These are phyloP conservation scores for Ooceraea biroi DNA, from an alignment of 1,140 invertebrate genomes.

Conservation along the genomic window DNA sequence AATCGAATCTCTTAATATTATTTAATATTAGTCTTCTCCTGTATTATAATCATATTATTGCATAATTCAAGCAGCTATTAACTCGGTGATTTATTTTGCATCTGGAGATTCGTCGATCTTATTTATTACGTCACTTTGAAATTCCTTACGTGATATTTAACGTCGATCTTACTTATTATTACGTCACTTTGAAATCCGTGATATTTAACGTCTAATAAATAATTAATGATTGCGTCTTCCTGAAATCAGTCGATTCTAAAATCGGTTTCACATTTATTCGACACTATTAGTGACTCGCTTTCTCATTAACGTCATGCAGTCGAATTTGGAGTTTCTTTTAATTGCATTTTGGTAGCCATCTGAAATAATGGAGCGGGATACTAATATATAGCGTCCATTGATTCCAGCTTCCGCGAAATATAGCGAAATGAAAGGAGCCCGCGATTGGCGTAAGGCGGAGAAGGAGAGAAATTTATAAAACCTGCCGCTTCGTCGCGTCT, in stretches of 20 bases:
- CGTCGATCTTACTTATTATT: no score
- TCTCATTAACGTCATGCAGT: neutral
- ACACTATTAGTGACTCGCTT: neutral
- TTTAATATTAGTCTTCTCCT: neutral
- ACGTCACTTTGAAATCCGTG: no score
- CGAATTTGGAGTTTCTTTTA: neutral
- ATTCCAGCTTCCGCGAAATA: conserved; percentile 11
- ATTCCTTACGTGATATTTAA: neutral
- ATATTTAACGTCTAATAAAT: no score
- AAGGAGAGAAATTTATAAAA: conserved; percentile 1
- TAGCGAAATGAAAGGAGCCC: conserved; percentile 3
- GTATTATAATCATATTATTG: neutral
- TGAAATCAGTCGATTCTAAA: neutral
- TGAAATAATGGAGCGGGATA: conserved; percentile 10
- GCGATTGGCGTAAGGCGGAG: neutral
- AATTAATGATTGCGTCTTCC: no score
- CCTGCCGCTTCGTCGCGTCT: conserved; percentile 38
- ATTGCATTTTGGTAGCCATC: neutral
- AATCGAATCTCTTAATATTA: neutral
- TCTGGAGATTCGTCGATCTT: no score
- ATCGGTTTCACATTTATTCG: neutral
- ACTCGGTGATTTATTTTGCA: no score
- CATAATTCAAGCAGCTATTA: neutral
- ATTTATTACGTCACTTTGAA: no score
- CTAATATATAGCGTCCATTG: neutral